phyloP scores from a whole-genome alignment of 1,140 invertebrate genomes.

The Ceratosolen solmsi region DNA sequence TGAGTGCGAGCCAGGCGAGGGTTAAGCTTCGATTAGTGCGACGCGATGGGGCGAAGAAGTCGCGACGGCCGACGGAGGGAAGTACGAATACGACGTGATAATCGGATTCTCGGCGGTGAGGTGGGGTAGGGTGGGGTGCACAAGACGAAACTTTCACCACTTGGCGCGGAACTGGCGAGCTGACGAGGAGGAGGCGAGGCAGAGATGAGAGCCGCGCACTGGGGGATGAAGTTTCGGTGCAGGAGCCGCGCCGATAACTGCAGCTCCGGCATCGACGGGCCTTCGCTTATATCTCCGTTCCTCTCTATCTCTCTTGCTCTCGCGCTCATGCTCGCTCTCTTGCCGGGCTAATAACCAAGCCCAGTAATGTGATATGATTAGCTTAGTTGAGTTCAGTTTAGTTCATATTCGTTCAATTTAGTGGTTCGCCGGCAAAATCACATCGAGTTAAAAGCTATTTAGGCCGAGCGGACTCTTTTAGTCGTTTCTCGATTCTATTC shows the following conservation, averaged over 20 bases:
- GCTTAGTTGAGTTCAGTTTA: conserved; percentile 75
- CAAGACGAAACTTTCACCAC: background rate
- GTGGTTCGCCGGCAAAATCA: conserved; percentile 72
- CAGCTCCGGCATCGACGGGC: conserved; percentile 66
- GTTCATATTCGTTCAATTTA: conserved; percentile 74
- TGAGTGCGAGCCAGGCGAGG: no score
- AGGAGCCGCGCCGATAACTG: conserved; percentile 70
- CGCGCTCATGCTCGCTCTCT: conserved; percentile 7
- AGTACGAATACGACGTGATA: no score
- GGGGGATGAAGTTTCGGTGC: conserved; percentile 67
- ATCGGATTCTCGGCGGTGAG: background rate
- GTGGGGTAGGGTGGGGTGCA: background rate
- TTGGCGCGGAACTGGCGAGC: background rate
- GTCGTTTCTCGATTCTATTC: background rate
- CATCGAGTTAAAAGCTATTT: conserved; percentile 72
- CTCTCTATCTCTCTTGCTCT: conserved; percentile 3
- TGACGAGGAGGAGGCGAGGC: background rate
- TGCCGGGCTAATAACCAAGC: conserved; percentile 68
- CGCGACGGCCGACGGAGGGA: no score
- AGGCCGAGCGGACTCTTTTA: conserved; percentile 53
- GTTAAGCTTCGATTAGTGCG: no score
- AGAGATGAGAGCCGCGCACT: conserved; percentile 39
- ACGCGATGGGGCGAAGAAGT: no score
- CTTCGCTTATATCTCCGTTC: conserved; percentile 71
- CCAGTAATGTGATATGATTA: conserved; percentile 75